A percentile compares a stretch with the other conserved stretches of the same genome.
phyloP scores from a whole-genome alignment of 2,797 vertebrate genomes.

The Allobates femoralis region DNA sequence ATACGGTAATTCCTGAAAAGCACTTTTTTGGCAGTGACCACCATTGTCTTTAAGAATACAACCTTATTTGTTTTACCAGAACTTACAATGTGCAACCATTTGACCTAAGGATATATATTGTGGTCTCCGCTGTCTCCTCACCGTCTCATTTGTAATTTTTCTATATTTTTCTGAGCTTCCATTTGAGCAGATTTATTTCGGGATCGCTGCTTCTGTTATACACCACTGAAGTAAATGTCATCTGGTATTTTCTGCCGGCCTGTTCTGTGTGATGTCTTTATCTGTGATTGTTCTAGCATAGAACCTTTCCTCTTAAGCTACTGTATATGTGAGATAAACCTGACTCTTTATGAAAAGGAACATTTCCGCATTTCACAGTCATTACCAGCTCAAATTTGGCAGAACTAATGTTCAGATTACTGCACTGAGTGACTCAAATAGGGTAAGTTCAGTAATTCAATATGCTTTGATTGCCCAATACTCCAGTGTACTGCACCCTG shows the following conservation, averaged over 20 bases:
- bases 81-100: too few species aligned
- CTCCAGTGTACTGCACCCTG: constrained; percentile 9
- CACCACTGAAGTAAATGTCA: constrained; percentile 40
- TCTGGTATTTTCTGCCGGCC: constrained; percentile 31
- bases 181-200: constrained; percentile 35
- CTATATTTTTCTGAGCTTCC: background rate
- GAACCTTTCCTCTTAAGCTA: constrained; percentile 64
- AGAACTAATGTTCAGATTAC: constrained; percentile 61
- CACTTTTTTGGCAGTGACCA: background rate
- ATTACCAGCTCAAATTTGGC: constrained; percentile 61
- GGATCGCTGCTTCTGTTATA: constrained; percentile 22
- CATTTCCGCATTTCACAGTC: constrained; percentile 57
- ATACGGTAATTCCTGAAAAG: background rate
- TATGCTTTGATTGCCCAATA: constrained; percentile 39
- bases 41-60: background rate
- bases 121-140: background rate
- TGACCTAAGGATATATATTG: background rate
- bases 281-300: constrained; percentile 55
- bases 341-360: constrained; percentile 47
- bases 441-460: constrained; percentile 53
- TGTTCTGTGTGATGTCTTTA: constrained; percentile 37
- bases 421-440: constrained; percentile 40
- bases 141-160: background rate
- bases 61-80: background rate
- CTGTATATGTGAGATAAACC: constrained; percentile 64